Evolutionary conservation across 2,888 invertebrate genomes (phyloP), one percentile per base, ranked within the genome.

Genomic region (Synergus laeviventris): DNA sequence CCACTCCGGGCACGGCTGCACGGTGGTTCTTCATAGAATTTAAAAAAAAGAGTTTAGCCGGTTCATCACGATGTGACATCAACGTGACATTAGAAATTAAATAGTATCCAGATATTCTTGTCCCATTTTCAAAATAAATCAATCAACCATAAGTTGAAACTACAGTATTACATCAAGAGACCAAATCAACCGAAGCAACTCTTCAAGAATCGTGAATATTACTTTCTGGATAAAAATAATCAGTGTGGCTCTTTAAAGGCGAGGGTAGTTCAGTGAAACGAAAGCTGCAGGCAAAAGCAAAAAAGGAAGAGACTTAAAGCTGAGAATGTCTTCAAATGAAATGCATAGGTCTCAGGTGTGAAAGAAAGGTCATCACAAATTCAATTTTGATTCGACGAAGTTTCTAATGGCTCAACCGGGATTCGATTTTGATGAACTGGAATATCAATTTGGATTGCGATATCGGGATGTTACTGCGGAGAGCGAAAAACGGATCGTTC

Each of bases 381-480:
- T 49, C 12, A 31, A 49, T 70, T 45, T 45, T n/a, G n/a, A 31
- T 42, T 60, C 39, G 45, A 62, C 78, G 78, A 59, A 9, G 39
- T 8, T 70, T 70, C 31, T 56, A 83, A 70, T 70, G 70, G 70
- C 70, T 70, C 49, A 45, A 36, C 36, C 42, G 14, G n/a, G 49
- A 54, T 82, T 76, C 49, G 60, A 76, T 62, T 73, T 77, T 73
- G 74, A 78, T 38, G 79, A 82, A 70, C 77, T 81, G 81, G 83
- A 84, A 49, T 79, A 83, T 45, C 84, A 86, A 64, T 86, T 85
- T 82, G 86, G 86, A 74, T 82, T 84, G 70, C 81, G 86, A 16
- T 87, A 86, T 83, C 88, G 87, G 81, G 88, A 89, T 78, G 90
- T 90, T 78, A 79, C 81, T 76, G 81, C 84, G 75, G 88, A 89